phyloP scores from a whole-genome alignment of 2,113 vertebrate species.

The Gavia stellata region DNA sequence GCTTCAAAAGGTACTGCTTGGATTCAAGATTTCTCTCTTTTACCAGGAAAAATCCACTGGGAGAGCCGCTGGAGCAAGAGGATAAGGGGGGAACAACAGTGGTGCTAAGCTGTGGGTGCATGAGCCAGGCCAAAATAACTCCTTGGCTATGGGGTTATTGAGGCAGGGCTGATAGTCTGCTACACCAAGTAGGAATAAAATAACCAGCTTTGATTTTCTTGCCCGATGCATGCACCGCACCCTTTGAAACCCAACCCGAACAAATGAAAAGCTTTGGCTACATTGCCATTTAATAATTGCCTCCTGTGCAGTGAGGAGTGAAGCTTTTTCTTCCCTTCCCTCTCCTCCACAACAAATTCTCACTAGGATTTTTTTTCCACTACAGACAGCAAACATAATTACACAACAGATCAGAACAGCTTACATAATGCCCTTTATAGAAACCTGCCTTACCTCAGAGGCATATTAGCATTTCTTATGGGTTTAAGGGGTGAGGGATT shows the following conservation, averaged over 20 bases:
- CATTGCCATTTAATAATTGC: constrained; percentile 34
- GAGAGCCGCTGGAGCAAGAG: not conserved
- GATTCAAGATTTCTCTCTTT: not conserved
- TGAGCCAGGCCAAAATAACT: not conserved
- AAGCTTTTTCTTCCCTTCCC: constrained; percentile 14
- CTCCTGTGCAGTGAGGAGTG: not conserved
- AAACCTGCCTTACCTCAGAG: constrained; percentile 58
- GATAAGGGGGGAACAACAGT: not conserved
- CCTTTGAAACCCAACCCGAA: constrained; percentile 7
- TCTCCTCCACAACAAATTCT: constrained; percentile 41
- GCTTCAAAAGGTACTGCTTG: not conserved
- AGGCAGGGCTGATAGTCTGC: not conserved
- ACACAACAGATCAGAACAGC: constrained; percentile 54
- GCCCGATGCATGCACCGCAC: not conserved
- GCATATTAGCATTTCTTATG: constrained; percentile 69
- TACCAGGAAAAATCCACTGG: not conserved
- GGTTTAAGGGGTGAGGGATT: constrained; percentile 62
- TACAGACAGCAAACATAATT: constrained; percentile 57
- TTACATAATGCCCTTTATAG: constrained; percentile 58
- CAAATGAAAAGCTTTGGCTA: not conserved
- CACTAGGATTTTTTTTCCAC: constrained; percentile 8
- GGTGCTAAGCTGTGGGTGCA: not conserved
- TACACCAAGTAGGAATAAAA: not conserved
- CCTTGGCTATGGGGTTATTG: not conserved
- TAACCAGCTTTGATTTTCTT: not conserved